These are phyloP conservation scores for Pseudopodoces humilis DNA, from an alignment of 2,113 vertebrate genomes.

Conservation along the genomic window DNA sequence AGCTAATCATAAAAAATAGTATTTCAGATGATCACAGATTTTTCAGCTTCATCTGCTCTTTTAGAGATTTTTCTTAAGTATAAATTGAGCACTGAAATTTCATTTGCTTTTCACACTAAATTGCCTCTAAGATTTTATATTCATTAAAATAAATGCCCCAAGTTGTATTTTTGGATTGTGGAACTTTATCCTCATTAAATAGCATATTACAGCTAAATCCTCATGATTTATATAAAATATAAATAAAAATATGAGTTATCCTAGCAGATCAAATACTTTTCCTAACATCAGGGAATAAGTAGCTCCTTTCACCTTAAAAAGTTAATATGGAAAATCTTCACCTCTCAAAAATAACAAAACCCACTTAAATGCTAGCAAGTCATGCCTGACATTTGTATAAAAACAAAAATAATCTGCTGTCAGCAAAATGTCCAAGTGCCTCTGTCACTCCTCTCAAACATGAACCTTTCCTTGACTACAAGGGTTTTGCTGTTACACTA, in stretches of 20 bases:
- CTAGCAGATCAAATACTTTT: neutral
- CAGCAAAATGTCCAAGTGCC: conserved; percentile 83
- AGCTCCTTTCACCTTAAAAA: conserved; percentile 16
- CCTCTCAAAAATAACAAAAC: conserved; percentile 60
- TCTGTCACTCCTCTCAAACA: conserved; percentile 80
- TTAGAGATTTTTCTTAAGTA: conserved; percentile 56
- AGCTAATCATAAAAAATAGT: conserved; percentile 14
- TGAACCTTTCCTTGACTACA: conserved; percentile 77
- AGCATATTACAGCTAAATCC: conserved; percentile 18
- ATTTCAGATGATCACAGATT: conserved; percentile 29
- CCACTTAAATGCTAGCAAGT: conserved; percentile 80
- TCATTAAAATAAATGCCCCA: conserved; percentile 43
- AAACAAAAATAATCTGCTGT: conserved; percentile 91
- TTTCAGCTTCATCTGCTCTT: conserved; percentile 55
- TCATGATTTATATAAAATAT: neutral
- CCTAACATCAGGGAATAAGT: conserved; percentile 12
- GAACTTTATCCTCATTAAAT: conserved; percentile 11
- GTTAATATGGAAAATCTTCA: conserved; percentile 9
- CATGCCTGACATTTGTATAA: conserved; percentile 83
- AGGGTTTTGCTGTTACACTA: conserved; percentile 81
- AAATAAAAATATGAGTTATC: conserved; percentile 17
- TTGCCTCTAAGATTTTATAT: conserved; percentile 37
- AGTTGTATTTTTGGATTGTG: neutral
- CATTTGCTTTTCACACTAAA: conserved; percentile 60
- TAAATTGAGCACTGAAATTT: conserved; percentile 32